Conservation (phyloP, 2,888 invertebrate species). For the Ryuthela nishihirai region DNA sequence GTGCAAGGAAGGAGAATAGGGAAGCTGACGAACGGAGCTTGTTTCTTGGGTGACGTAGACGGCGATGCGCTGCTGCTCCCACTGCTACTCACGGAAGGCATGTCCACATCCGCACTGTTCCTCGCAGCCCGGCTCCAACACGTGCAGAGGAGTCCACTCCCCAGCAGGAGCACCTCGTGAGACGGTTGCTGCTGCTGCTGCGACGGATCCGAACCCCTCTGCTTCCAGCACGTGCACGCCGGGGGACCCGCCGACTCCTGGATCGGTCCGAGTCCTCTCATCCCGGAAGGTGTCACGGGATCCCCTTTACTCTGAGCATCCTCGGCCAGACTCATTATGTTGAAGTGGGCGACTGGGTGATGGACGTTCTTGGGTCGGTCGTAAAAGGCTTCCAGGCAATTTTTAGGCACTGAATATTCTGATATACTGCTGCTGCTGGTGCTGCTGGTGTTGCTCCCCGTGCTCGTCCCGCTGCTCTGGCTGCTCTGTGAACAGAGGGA, state of each 20-base stretch:
- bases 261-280: slow-evolving; percentile 15
- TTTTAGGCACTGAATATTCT: slow-evolving; percentile 42
- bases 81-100: slow-evolving; percentile 31
- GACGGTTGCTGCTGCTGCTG: neutral
- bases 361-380: slow-evolving; percentile 38
- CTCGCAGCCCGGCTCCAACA: slow-evolving; percentile 14
- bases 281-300: neutral
- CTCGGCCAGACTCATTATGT: slow-evolving; percentile 24
- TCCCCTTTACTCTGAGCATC: slow-evolving; percentile 8
- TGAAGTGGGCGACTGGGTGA: slow-evolving; percentile 16
- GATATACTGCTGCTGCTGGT: slow-evolving; percentile 56
- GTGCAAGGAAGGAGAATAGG: slow-evolving; percentile 32
- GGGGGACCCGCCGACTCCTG: slow-evolving; percentile 6
- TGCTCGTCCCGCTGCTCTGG: slow-evolving; percentile 37
- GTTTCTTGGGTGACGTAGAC: slow-evolving; percentile 32
- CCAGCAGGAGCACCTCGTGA: slow-evolving; percentile 22
- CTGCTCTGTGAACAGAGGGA: slow-evolving; percentile 40
- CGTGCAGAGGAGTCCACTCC: slow-evolving; percentile 21
- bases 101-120: slow-evolving; percentile 16
- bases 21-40: slow-evolving; percentile 20
- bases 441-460: slow-evolving; percentile 45
- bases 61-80: slow-evolving; percentile 32
- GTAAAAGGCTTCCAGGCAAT: slow-evolving; percentile 37
- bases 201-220: slow-evolving; percentile 15
- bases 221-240: slow-evolving; percentile 29